A percentile compares a stretch with the other conserved stretches of the same genome.
phyloP scores from a whole-genome alignment of 2,888 invertebrate species.

The Orthosia gracilis region DNA sequence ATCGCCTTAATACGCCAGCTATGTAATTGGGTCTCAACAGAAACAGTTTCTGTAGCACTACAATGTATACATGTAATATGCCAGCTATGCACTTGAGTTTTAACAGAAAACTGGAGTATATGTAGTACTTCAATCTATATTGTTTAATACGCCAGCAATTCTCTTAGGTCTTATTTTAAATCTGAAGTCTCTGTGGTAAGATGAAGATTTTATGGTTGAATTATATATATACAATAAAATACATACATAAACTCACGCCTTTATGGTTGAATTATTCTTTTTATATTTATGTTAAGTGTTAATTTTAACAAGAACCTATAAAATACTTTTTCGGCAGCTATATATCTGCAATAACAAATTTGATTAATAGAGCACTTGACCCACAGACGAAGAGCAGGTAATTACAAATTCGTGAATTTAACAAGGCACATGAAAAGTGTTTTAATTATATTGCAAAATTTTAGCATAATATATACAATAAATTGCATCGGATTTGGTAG shows the following conservation, averaged over 20 bases:
- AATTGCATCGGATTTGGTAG: constrained; percentile 6
- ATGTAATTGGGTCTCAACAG: not conserved
- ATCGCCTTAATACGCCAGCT: not conserved
- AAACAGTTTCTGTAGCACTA: too few relatives aligned
- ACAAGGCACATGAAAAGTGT: too few relatives aligned
- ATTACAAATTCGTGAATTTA: not conserved
- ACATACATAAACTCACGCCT: too few relatives aligned
- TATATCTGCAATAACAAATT: not conserved
- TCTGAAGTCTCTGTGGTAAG: too few relatives aligned
- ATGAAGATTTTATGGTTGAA: not conserved
- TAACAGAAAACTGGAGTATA: not conserved
- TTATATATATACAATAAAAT: too few relatives aligned
- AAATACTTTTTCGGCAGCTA: not conserved
- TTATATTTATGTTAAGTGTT: not conserved
- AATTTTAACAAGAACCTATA: not conserved
- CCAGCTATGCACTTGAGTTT: not conserved
- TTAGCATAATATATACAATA: constrained; percentile 12
- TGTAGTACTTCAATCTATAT: too few relatives aligned
- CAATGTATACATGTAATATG: not conserved
- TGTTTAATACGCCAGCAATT: too few relatives aligned
- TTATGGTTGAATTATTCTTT: not conserved
- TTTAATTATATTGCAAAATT: not conserved
- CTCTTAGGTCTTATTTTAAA: too few relatives aligned
- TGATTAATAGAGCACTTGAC: not conserved
- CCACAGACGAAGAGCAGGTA: not conserved